Percentiles rank a stretch among this genome's conserved stretches.
phyloP scores from a whole-genome alignment of 2,113 vertebrate genomes.

The Heterotis niloticus region DNA sequence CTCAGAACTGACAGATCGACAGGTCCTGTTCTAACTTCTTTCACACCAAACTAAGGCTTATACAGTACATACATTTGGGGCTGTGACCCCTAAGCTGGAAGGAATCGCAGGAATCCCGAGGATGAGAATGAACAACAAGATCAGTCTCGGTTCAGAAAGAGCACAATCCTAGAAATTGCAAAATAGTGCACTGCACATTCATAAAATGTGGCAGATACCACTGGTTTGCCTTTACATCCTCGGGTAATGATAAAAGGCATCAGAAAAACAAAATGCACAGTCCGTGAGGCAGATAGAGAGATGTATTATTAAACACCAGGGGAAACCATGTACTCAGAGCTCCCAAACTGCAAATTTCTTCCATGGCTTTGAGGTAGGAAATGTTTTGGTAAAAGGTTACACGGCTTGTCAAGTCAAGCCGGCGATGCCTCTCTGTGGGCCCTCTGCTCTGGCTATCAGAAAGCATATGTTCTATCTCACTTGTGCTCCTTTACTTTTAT shows the following conservation, averaged over 20 bases:
- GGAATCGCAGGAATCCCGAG: too few species aligned
- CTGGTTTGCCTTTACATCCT: background rate
- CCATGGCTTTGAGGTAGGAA: conserved; percentile 10
- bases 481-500: conserved; percentile 10
- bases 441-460: conserved; percentile 12
- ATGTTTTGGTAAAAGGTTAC: conserved; percentile 16
- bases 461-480: conserved; percentile 35
- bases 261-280: background rate
- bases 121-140: too few species aligned
- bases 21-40: too few species aligned
- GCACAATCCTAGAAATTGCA: too few species aligned
- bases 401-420: conserved; percentile 22
- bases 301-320: background rate
- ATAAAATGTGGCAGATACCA: too few species aligned
- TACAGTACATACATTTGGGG: too few species aligned
- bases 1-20: too few species aligned
- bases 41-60: too few species aligned
- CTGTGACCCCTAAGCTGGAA: too few species aligned
- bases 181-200: too few species aligned
- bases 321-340: conserved; percentile 14
- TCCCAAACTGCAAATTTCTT: background rate
- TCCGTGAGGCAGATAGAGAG: background rate
- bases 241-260: background rate
- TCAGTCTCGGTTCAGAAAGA: too few species aligned
- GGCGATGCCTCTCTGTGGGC: conserved; percentile 29